Percentiles rank a stretch among this genome's conserved stretches.
phyloP scores from a whole-genome alignment of 1,140 invertebrate species.

The Drosophila sturtevanti region DNA sequence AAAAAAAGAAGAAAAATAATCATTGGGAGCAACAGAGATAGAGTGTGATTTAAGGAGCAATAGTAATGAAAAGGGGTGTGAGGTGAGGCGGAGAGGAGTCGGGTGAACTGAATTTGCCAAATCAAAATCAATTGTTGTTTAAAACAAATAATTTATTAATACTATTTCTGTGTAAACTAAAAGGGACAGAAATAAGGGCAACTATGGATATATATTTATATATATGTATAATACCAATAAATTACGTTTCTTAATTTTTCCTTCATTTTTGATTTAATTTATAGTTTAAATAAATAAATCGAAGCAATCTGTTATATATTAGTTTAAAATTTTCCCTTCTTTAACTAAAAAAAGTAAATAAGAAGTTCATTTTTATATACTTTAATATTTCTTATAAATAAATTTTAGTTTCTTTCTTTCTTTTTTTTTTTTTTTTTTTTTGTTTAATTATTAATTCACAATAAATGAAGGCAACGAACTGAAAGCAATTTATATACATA shows the following conservation, averaged over 20 bases:
- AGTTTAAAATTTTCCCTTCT: no score
- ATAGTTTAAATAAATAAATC: no score
- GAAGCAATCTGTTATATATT: no score
- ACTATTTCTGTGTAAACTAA: neutral
- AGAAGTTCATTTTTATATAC: no score
- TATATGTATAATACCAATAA: no score
- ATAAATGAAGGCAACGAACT: conserved; percentile 8
- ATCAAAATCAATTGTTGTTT: neutral
- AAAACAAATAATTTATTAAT: neutral
- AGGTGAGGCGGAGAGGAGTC: no score
- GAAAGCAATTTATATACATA: neutral
- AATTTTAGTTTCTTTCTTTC: neutral
- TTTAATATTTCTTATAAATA: neutral
- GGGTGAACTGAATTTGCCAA: neutral
- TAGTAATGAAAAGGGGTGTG: no score
- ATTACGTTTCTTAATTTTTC: no score
- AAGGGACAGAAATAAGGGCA: no score
- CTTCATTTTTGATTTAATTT: no score
- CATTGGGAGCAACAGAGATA: neutral
- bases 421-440: neutral
- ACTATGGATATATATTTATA: no score
- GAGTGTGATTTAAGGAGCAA: neutral
- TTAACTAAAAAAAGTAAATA: no score
- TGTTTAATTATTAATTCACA: conserved; percentile 25
- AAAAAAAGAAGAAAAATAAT: neutral